Conservation (phyloP, 2,888 invertebrate genomes). For the Eupithecia vulgata region DNA sequence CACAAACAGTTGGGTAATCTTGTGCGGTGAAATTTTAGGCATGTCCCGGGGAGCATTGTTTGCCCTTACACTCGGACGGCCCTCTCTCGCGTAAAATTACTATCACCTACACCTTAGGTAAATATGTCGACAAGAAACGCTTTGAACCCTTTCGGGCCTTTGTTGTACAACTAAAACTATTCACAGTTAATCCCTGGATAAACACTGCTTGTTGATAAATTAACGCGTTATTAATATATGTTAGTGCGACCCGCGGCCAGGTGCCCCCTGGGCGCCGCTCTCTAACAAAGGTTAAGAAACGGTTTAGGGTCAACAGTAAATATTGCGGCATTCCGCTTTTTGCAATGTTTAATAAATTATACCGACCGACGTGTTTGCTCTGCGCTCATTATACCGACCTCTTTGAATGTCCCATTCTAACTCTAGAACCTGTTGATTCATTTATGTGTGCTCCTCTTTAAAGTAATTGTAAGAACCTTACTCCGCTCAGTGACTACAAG, state of each 20-base stretch:
- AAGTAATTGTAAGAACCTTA: constrained; percentile 26
- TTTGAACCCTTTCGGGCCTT: constrained; percentile 83
- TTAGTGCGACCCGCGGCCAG: constrained; percentile 77
- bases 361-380: constrained; percentile 65
- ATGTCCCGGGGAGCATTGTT: constrained; percentile 65
- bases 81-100: constrained; percentile 82
- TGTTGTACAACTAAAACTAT: constrained; percentile 84
- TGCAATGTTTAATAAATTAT: constrained; percentile 73
- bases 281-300: constrained; percentile 80
- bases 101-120: constrained; percentile 83
- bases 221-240: constrained; percentile 84
- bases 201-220: constrained; percentile 83
- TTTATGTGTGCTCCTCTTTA: constrained; percentile 47
- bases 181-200: constrained; percentile 83
- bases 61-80: constrained; percentile 74
- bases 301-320: constrained; percentile 76
- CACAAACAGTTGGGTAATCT: constrained; percentile 64
- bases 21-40: constrained; percentile 64
- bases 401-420: constrained; percentile 50
- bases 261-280: constrained; percentile 77
- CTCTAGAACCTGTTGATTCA: constrained; percentile 52
- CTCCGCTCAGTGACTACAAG: constrained; percentile 23
- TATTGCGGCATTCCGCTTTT: constrained; percentile 76
- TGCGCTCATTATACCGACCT: constrained; percentile 58
- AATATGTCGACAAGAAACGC: constrained; percentile 84